Percentiles rank a stretch among this genome's conserved stretches.
Conservation (phyloP, 2,113 vertebrate genomes). For the Columbina picui region DNA sequence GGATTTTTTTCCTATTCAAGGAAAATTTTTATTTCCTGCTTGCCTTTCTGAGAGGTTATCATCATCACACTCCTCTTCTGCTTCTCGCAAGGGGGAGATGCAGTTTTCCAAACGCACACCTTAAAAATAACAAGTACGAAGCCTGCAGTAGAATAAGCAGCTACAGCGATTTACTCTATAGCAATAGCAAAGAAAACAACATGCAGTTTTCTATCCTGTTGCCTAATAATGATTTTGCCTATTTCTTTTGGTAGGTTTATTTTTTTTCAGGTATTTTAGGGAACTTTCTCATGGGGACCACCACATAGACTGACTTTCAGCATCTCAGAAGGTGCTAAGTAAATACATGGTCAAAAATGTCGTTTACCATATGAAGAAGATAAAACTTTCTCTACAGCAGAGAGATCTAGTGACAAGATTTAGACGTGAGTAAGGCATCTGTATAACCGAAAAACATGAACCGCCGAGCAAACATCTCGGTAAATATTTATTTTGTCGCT, state of each 20-base stretch:
- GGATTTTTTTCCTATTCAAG: neutral
- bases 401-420: slow-evolving; percentile 37
- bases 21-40: slow-evolving; percentile 32
- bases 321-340: slow-evolving; percentile 37
- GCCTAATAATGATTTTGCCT: neutral
- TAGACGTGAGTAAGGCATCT: neutral
- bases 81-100: neutral
- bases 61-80: neutral
- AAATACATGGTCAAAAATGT: slow-evolving; percentile 57
- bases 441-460: neutral
- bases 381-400: slow-evolving; percentile 75
- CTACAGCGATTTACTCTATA: neutral
- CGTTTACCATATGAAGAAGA: slow-evolving; percentile 45
- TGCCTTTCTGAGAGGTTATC: neutral
- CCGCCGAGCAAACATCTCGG: neutral
- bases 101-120: slow-evolving; percentile 17
- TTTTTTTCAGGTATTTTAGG: slow-evolving; percentile 38
- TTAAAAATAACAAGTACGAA: slow-evolving; percentile 34
- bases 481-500: neutral
- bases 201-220: neutral
- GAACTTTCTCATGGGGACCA: slow-evolving; percentile 56
- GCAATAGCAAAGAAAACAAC: neutral
- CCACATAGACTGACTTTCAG: slow-evolving; percentile 6
- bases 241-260: neutral
- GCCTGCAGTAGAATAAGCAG: neutral